Evolutionary conservation across 2,888 invertebrate genomes (phyloP).

Genomic region (Eristalinus aeneus): DNA sequence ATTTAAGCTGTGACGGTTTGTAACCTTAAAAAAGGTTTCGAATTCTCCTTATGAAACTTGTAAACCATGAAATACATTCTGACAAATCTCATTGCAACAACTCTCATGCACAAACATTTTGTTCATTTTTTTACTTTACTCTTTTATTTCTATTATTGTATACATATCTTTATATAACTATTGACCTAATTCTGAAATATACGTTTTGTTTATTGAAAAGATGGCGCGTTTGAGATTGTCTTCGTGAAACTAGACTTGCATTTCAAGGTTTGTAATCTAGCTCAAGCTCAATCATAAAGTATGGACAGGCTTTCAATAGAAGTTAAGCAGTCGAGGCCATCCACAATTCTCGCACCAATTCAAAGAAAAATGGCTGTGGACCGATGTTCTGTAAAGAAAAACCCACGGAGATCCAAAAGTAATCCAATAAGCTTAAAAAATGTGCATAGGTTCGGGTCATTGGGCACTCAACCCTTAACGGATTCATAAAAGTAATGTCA

Average conservation of each 20-base stretch:
- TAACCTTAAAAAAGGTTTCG: conserved; percentile 1
- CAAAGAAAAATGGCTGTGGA: too few species aligned
- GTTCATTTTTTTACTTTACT: conserved; percentile 15
- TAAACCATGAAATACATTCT: conserved; percentile 5
- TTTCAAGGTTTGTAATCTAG: not conserved
- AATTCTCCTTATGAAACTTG: conserved; percentile 8
- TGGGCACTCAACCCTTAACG: too few species aligned
- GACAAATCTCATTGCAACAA: conserved; percentile 10
- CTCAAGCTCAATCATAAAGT: not conserved
- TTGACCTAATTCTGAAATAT: conserved; percentile 44
- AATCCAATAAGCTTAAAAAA: too few species aligned
- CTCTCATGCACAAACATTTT: conserved; percentile 42
- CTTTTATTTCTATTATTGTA: conserved; percentile 32
- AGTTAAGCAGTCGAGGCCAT: too few species aligned
- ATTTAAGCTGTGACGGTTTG: conserved; percentile 33
- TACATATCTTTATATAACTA: conserved; percentile 31
- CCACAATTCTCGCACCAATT: too few species aligned
- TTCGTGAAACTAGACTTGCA: not conserved
- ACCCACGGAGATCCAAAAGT: too few species aligned
- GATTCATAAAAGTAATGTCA: too few species aligned
- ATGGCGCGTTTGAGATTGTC: not conserved
- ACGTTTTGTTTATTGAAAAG: conserved; percentile 33
- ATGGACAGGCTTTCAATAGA: too few species aligned
- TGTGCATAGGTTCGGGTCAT: too few species aligned
- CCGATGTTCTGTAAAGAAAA: too few species aligned